Evolutionary conservation across 2,888 invertebrate species (phyloP).

Genomic region (Meta bourneti): DNA sequence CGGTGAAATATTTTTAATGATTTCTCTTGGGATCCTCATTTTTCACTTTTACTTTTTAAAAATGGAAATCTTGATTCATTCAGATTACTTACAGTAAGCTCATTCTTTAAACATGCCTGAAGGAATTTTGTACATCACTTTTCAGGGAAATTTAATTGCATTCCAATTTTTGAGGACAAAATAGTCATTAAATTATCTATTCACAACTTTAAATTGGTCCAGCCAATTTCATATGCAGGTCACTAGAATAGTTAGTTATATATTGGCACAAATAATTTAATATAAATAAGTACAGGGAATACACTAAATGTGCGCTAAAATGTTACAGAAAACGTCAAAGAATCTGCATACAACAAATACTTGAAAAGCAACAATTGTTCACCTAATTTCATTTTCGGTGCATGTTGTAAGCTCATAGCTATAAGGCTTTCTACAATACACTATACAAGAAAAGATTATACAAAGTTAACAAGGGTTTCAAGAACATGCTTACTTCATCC

Average conservation of each 20-base stretch:
- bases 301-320: constrained; percentile 69
- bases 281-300: constrained; percentile 73
- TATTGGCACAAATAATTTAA: constrained; percentile 76
- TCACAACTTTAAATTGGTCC: constrained; percentile 64
- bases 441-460: constrained; percentile 34
- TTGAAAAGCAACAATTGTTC: constrained; percentile 7
- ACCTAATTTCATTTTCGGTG: constrained; percentile 29
- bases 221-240: constrained; percentile 62
- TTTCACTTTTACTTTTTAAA: background rate
- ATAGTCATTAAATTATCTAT: background rate
- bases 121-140: background rate
- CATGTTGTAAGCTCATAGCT: constrained; percentile 68
- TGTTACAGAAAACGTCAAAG: constrained; percentile 43
- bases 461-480: constrained; percentile 35
- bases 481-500: no score
- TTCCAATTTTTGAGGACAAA: background rate
- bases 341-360: constrained; percentile 30
- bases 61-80: background rate
- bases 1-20: background rate
- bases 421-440: constrained; percentile 62
- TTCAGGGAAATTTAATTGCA: background rate
- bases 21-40: background rate
- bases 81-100: constrained; percentile 49
- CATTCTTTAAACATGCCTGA: constrained; percentile 47
- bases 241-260: constrained; percentile 46